phyloP scores from a whole-genome alignment of 2,113 vertebrate species.

The Nothoprocta pentlandii region DNA sequence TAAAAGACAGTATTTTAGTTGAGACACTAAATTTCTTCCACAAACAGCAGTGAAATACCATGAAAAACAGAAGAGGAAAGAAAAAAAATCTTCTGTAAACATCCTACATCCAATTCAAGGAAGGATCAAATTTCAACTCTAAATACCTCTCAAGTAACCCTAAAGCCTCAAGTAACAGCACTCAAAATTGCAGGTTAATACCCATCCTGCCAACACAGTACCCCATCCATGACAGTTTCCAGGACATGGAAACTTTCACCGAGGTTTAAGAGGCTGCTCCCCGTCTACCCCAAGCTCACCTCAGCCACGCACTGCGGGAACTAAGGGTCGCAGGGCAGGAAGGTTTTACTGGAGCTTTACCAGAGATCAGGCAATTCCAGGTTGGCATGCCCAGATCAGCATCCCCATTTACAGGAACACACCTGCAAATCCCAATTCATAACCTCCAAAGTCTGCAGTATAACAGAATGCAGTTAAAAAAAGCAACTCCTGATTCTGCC shows the following conservation, averaged over 20 bases:
- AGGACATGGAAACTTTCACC: not conserved
- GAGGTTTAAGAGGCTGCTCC: not conserved
- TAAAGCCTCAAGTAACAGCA: not conserved
- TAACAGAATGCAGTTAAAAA: not conserved
- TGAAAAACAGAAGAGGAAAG: not conserved
- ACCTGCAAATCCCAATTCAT: not conserved
- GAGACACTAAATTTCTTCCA: not conserved
- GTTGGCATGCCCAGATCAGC: not conserved
- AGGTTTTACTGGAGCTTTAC: not conserved
- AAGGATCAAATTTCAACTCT: not conserved
- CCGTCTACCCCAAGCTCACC: not conserved
- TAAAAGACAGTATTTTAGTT: not conserved
- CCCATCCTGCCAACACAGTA: not conserved
- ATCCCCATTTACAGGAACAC: not conserved
- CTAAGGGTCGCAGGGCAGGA: not conserved
- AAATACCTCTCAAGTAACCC: not conserved
- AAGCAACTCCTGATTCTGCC: fast-evolving
- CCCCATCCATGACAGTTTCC: not conserved
- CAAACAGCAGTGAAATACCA: not conserved
- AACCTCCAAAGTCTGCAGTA: not conserved
- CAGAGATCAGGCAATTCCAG: not conserved
- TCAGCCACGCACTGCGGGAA: not conserved
- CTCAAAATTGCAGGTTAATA: not conserved
- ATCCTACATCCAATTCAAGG: not conserved
- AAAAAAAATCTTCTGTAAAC: not conserved